Evolutionary conservation across 2,888 invertebrate species (phyloP), one percentile per base, ranked within the genome.

Genomic region (Cylloceria caligata): DNA sequence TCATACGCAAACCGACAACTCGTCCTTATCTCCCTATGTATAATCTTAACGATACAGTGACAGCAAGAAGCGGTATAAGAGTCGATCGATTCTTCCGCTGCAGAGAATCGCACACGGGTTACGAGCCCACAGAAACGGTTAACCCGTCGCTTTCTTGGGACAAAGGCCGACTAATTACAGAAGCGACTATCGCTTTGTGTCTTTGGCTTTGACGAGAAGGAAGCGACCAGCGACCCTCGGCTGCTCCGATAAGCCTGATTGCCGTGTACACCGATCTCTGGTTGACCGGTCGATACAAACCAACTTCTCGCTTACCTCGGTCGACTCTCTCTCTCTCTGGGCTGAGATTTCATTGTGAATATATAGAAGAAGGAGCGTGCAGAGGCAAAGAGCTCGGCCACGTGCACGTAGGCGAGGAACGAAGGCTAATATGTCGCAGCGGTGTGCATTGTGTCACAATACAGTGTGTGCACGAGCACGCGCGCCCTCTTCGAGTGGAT

Each of bases 81-180:
- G 49, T 24, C 49, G 24, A 52, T 52, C 49, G 49, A 52, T 52
- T 21, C 49, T 52, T 24, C 49, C 49, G 21, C 24, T 30, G 57
- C n/a, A 7, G 57, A 57, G 42, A 57, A 57, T 57, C 30, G 27
- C 57, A n/a, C 49, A 52, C 49, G 49, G 24, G 47, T 49, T 24
- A 24, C 9, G 21, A 52, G 16, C 57, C 34, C 16, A 34, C 57
- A 19, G n/a, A n/a, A n/a, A 6, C 65, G 65, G 74, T 67, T 71
- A 68, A 69, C 60, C 75, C 65, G 71, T 62, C 65, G 72, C 49
- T 78, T 57, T 67, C 80, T 49, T 19, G 49, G 57, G 47, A 42
- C 49, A 77, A 86, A 86, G 84, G 81, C 65, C 81, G 84, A 83
- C 85, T 86, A 86, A 86, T 86, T 86, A 84, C 82, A 83, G 81